These are phyloP conservation scores for Cenopis cana DNA, from an alignment of 2,888 invertebrate species.

Conservation along the genomic window DNA sequence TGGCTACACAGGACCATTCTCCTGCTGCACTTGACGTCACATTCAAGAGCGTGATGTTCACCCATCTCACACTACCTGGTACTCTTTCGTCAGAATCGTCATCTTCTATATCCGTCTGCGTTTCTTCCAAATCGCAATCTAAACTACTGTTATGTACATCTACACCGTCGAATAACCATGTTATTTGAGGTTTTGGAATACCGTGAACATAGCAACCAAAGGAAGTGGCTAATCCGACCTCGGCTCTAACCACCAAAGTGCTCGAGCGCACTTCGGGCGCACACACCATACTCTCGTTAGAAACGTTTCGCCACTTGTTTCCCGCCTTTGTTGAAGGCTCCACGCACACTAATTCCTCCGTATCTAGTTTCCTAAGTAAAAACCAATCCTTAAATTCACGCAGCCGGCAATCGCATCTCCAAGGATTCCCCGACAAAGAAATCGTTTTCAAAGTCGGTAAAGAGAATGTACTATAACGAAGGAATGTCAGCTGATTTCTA, in stretches of 20 bases:
- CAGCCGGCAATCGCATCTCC: conserved; percentile 95
- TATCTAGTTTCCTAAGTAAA: conserved; percentile 90
- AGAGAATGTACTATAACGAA: conserved; percentile 86
- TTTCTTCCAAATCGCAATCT: conserved; percentile 80
- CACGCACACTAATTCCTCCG: conserved; percentile 89
- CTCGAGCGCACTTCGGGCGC: conserved; percentile 89
- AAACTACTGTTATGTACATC: conserved; percentile 77
- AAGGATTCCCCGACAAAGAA: conserved; percentile 93
- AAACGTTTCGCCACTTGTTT: conserved; percentile 91
- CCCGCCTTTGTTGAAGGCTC: conserved; percentile 89
- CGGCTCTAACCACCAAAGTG: conserved; percentile 87
- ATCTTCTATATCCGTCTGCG: conserved; percentile 73
- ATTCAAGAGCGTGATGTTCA: conserved; percentile 92
- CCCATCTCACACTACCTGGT: conserved; percentile 87
- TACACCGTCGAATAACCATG: conserved; percentile 92
- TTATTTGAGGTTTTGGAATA: conserved; percentile 92
- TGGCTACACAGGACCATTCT: conserved; percentile 93
- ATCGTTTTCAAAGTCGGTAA: conserved; percentile 92
- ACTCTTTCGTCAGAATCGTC: conserved; percentile 75
- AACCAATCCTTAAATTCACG: conserved; percentile 94
- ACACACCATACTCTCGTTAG: conserved; percentile 92
- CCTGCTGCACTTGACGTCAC: conserved; percentile 93
- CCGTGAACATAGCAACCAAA: conserved; percentile 93
- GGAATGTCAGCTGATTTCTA: conserved; percentile 90
- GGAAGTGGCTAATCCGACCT: conserved; percentile 92